Evolutionary conservation across 2,888 invertebrate species (phyloP).

Genomic region (Trachelus iudaicus): DNA sequence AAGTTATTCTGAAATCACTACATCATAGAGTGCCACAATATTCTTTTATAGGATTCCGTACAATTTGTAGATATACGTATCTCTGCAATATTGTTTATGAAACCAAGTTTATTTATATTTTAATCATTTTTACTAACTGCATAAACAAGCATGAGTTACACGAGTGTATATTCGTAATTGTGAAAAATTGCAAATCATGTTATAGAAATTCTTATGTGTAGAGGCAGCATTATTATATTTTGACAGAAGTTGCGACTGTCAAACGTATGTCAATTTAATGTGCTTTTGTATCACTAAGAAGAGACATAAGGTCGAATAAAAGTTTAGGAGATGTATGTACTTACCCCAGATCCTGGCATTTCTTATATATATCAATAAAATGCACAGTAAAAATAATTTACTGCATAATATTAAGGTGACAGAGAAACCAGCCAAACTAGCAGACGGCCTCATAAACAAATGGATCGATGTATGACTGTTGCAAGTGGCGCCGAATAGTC

Average conservation of each 20-base stretch:
- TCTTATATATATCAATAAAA: constrained; percentile 12
- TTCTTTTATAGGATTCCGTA: not conserved
- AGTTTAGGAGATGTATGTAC: constrained; percentile 25
- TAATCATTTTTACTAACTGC: not conserved
- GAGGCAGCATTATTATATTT: not conserved
- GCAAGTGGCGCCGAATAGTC: not conserved
- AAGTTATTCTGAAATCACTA: not conserved
- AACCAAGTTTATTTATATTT: not conserved
- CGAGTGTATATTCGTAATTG: not conserved
- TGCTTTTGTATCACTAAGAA: not conserved
- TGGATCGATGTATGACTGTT: constrained; percentile 39
- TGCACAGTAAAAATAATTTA: constrained; percentile 24
- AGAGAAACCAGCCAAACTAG: constrained; percentile 26
- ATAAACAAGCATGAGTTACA: not conserved
- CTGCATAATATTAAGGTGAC: constrained; percentile 22
- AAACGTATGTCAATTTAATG: not conserved
- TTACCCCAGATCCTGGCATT: constrained; percentile 50
- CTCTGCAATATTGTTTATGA: not conserved
- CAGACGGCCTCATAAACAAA: constrained; percentile 53
- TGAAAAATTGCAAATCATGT: not conserved
- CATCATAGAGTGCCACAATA: not conserved
- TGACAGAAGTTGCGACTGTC: not conserved
- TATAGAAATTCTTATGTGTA: not conserved
- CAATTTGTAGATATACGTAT: not conserved
- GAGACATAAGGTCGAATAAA: not conserved